Evolutionary conservation across 2,888 invertebrate species (phyloP), one percentile per base, ranked within the genome.

Genomic region (Diachrysia chrysitis): DNA sequence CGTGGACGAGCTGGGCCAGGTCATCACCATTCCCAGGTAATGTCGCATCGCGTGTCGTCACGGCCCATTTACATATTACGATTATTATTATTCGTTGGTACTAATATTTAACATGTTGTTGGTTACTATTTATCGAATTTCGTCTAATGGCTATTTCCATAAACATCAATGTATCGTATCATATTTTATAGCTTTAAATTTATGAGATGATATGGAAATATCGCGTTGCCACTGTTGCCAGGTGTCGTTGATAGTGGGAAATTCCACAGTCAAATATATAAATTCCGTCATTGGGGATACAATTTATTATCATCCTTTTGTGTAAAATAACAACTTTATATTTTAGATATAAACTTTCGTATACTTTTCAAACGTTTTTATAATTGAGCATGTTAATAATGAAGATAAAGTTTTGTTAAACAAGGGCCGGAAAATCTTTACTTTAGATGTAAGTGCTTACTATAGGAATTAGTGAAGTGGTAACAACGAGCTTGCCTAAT

Each of bases 1-100:
- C 53, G 96, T 97, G 65, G 97, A 97, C 75, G 97, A 97, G 89
- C 96, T 96, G 51, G 96, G 96, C 37, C 96, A 96, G 78, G 96
- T 96, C 84, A 96, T 97, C 87, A 96, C 96, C 46, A 96, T 96
- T 85, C 95, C 96, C 91, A 96, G 96, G 96, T 96, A 93, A 93
- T 83, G 76, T 21, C 29, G 4, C 16, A 35, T 29, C 58, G 58
- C 63, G n/a, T 32, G 54, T 37, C n/a, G 10, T 35, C 56, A 46
- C 12, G 7, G 10, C 21, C 16, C 17, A n/a, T 21, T 7, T 55
- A 37, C 9, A 42, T 17, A 54, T 53, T 46, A 54, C 7, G 53
- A 48, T 66, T 58, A 51, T 46, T 56, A 53, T 64, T 29, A 69
- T 16, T 9, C 56, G 35, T 62, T n/a, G 37, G 53, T 58, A 46